Evolutionary conservation across 1,140 invertebrate species (phyloP).

Genomic region (Drosophila sechellia): DNA sequence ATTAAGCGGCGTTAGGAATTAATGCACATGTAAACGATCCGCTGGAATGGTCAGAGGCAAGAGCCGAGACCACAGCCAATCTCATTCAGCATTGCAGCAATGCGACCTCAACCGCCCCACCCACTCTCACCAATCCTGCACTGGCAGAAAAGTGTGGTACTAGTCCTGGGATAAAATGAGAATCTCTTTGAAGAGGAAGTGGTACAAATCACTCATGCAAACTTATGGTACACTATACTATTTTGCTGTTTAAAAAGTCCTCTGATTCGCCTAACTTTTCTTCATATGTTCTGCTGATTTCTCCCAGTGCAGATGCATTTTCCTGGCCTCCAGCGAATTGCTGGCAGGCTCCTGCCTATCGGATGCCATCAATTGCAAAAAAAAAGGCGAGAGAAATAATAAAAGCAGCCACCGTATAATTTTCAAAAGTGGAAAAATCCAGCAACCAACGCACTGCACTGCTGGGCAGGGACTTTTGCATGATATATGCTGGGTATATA

Average conservation of each 20-base stretch:
- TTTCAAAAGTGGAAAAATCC: conserved; percentile 78
- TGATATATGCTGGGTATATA: conserved; percentile 1
- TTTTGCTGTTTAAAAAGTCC: too few relatives aligned
- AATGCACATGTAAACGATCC: conserved; percentile 71
- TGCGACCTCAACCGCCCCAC: conserved; percentile 35
- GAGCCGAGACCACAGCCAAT: conserved; percentile 19
- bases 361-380: conserved; percentile 81
- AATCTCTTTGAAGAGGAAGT: too few relatives aligned
- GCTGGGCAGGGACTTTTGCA: conserved; percentile 46
- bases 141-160: neutral
- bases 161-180: too few relatives aligned
- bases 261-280: too few relatives aligned
- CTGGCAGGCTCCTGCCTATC: conserved; percentile 66
- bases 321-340: conserved; percentile 40
- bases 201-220: too few relatives aligned
- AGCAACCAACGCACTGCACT: conserved; percentile 55
- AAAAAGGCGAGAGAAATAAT: conserved; percentile 52
- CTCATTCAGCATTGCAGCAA: conserved; percentile 39
- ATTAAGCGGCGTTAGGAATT: conserved; percentile 81
- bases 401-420: conserved; percentile 72
- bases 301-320: conserved; percentile 25
- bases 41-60: conserved; percentile 29
- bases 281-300: neutral
- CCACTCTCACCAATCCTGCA: conserved; percentile 13
- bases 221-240: too few relatives aligned